A percentile compares a stretch with the other conserved stretches of the same genome.
phyloP scores from a whole-genome alignment of 2,113 vertebrate genomes.

The Hydrochoerus hydrochaeris region DNA sequence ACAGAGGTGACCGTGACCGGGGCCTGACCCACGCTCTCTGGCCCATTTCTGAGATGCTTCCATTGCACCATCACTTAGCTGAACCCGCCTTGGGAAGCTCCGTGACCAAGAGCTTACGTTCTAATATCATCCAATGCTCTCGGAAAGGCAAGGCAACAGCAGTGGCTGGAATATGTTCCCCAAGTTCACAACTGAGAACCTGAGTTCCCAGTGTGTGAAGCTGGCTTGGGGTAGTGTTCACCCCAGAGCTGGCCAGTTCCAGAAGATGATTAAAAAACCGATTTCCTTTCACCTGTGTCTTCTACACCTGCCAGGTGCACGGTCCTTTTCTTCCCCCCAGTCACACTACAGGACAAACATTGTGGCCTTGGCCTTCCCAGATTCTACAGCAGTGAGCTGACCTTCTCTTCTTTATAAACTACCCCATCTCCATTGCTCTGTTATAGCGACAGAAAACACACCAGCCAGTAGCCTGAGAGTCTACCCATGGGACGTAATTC shows the following conservation, averaged over 20 bases:
- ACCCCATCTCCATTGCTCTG: background rate
- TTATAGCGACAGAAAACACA: background rate
- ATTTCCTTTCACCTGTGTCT: too few relatives aligned
- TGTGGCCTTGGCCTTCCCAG: background rate
- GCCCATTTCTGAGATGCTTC: background rate
- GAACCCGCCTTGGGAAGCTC: background rate
- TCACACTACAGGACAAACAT: background rate
- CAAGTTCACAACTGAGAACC: background rate
- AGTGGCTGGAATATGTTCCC: background rate
- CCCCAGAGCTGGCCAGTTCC: too few relatives aligned
- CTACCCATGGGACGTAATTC: background rate
- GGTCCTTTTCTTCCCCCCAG: background rate
- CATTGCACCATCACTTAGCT: background rate
- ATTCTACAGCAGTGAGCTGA: too few relatives aligned
- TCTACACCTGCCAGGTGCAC: background rate
- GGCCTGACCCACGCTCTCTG: background rate
- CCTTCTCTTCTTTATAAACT: background rate
- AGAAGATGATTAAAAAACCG: too few relatives aligned
- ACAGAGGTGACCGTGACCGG: background rate
- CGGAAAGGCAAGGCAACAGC: background rate
- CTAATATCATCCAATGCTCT: background rate
- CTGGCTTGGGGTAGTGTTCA: background rate
- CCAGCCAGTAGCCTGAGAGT: background rate
- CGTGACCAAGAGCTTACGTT: background rate
- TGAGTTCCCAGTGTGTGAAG: background rate